A percentile compares a stretch with the other conserved stretches of the same genome.
Conservation (phyloP, 2,797 vertebrate genomes). For the Takifugu ocellatus region DNA sequence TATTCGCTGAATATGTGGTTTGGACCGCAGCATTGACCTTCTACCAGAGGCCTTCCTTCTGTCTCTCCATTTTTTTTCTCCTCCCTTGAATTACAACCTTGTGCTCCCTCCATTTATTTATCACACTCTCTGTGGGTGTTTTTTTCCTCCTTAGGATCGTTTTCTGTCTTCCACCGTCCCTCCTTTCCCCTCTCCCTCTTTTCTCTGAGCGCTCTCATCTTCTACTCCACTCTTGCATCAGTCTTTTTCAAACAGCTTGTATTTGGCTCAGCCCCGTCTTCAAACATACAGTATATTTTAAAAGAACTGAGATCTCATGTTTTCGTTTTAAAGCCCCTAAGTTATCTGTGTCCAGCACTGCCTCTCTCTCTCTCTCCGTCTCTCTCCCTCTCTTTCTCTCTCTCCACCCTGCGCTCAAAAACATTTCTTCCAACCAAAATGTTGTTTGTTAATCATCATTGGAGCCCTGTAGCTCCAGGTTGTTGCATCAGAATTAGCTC, state of each 20-base stretch:
- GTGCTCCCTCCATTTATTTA: conserved; percentile 38
- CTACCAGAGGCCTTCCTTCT: conserved; percentile 50
- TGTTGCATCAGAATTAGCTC: conserved; percentile 68
- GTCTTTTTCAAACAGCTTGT: conserved; percentile 65
- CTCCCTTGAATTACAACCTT: conserved; percentile 21
- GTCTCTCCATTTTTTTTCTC: conserved; percentile 18
- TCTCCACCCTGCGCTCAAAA: conserved; percentile 36
- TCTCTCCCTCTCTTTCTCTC: conserved; percentile 15
- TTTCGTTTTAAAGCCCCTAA: conserved; percentile 44
- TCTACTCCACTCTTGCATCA: conserved; percentile 66
- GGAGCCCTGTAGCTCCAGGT: conserved; percentile 73
- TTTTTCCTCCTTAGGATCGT: conserved; percentile 34
- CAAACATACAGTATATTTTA: conserved; percentile 69
- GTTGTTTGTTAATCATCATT: conserved; percentile 78
- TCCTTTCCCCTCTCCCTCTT: conserved; percentile 27
- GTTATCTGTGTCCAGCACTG: conserved; percentile 68
- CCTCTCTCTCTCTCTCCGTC: conserved; percentile 34
- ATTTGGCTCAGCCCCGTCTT: conserved; percentile 69
- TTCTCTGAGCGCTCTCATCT: conserved; percentile 54
- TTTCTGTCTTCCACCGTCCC: conserved; percentile 23
- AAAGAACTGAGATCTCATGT: conserved; percentile 73
- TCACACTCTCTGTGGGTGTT: conserved; percentile 22
- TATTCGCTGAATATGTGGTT: background rate
- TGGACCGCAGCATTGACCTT: conserved; percentile 27
- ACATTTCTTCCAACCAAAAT: conserved; percentile 60